phyloP scores from a whole-genome alignment of 2,797 vertebrate species.

The Clarias fuscus region DNA sequence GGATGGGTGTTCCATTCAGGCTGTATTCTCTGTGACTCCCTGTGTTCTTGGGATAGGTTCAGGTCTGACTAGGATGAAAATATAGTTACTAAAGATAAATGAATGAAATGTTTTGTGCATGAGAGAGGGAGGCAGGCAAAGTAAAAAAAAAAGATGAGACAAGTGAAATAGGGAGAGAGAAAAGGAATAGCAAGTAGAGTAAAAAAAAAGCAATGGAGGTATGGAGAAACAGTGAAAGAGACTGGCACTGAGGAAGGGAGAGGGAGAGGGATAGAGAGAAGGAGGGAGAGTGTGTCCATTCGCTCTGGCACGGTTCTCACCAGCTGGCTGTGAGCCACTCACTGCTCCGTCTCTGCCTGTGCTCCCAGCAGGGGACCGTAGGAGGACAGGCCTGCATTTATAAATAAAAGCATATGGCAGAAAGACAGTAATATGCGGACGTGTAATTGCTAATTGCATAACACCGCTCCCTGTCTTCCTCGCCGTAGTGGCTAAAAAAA shows the following conservation, averaged over 20 bases:
- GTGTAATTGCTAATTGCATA: slow-evolving; percentile 61
- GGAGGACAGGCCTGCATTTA: slow-evolving; percentile 59
- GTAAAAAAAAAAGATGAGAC: slow-evolving; percentile 15
- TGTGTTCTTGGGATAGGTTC: not conserved
- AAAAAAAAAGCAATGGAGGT: not conserved
- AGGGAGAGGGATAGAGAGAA: slow-evolving; percentile 31
- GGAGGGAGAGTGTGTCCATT: slow-evolving; percentile 46
- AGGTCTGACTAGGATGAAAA: not conserved
- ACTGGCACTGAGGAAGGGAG: not conserved
- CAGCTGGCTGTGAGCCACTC: slow-evolving; percentile 54
- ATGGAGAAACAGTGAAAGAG: not conserved
- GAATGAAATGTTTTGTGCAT: not conserved
- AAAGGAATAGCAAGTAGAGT: not conserved
- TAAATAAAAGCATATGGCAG: slow-evolving; percentile 64
- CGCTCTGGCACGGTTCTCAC: slow-evolving; percentile 51
- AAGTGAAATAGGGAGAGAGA: slow-evolving; percentile 1
- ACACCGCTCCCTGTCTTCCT: slow-evolving; percentile 52
- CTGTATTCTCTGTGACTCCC: not conserved
- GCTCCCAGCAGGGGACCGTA: slow-evolving; percentile 58
- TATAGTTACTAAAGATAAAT: not conserved
- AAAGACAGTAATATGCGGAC: slow-evolving; percentile 56
- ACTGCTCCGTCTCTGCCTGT: slow-evolving; percentile 52
- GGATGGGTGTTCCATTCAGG: not conserved
- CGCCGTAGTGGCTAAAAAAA: slow-evolving; percentile 32
- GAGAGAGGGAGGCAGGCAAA: not conserved